A percentile compares a stretch with the other conserved stretches of the same genome.
These are phyloP conservation scores for Dolomedes plantarius DNA, from an alignment of 2,888 invertebrate species.

Conservation along the genomic window DNA sequence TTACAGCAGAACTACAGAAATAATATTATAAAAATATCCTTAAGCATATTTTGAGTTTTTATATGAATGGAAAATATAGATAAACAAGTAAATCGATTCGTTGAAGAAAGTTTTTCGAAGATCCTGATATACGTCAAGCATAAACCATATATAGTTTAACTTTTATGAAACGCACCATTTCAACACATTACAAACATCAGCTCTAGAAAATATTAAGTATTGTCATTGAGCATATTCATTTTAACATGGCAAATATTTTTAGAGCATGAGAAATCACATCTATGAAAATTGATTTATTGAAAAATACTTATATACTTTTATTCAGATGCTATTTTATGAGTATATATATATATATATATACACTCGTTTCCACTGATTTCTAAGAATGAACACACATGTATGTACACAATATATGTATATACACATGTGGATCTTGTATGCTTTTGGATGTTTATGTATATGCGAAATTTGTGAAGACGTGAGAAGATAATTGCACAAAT, in stretches of 20 bases:
- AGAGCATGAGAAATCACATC: neutral
- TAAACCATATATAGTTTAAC: no score
- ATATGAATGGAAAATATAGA: no score
- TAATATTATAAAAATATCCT: no score
- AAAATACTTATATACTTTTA: neutral
- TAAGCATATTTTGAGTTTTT: no score
- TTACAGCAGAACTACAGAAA: no score
- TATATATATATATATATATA: neutral
- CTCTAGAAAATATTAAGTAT: conserved; percentile 56
- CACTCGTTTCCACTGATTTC: neutral
- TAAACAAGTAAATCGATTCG: no score
- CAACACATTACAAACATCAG: conserved; percentile 19
- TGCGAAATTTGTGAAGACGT: no score
- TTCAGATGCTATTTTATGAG: neutral
- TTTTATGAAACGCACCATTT: conserved; percentile 27
- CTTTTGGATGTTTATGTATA: no score
- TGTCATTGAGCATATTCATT: conserved; percentile 55
- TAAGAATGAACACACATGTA: neutral
- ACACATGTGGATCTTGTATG: neutral
- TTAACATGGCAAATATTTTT: conserved; percentile 1
- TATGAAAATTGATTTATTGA: neutral
- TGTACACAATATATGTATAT: neutral
- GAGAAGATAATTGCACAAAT: no score
- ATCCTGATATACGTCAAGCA: no score
- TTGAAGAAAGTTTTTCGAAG: no score